Base-by-base conservation (phyloP, 2,888 invertebrate species). In the Tortrix viridana region DNA sequence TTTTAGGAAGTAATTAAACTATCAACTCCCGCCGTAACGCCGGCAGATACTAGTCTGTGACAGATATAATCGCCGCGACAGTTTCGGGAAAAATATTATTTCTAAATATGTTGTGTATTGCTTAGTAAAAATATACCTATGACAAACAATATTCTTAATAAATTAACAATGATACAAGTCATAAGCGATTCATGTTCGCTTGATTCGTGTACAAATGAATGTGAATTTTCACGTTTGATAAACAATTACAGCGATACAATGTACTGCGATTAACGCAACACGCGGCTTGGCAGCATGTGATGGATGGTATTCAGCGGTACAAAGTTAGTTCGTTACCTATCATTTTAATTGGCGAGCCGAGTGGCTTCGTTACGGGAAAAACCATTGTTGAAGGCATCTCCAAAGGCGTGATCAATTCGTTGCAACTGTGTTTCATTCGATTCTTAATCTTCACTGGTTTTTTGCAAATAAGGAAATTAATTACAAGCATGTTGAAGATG, bases 211-310 rank as follows among this genome's bases (percentile, higher is more conserved):
- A 61, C 57, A 62, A 62, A 65, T 53, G 44, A 53, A 57, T 65
- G 62, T 65, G 62, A 62, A 58, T 65, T 65, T 65, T 62, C 58
- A 54, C 58, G 57, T 65, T 53, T 65, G 57, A 62, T 54, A 62
- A 62, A 65, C 57, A 65, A 65, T 65, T 53, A 65, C 38, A 52
- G 16, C 50, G n/a, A 47, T 56, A 65, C 65, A 60, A 60, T 65
- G 60, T 49, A 49, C 37, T 44, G 46, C 57, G 46, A 67, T 67
- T 67, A 65, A 54, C 41, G 50, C 48, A 53, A 67, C 67, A 67
- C 43, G 61, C 38, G 16, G 61, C 50, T 46, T 65, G 65, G 61
- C 65, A 56, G 47, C 46, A 5, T 9, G 48, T 65, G 65, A 67
- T 65, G 61, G 65, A 67, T 67, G 61, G 32, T 52, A 32, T 37